These are phyloP conservation scores for Anolis apletophallus DNA, from an alignment of 2,797 vertebrate genomes.

Conservation along the genomic window DNA sequence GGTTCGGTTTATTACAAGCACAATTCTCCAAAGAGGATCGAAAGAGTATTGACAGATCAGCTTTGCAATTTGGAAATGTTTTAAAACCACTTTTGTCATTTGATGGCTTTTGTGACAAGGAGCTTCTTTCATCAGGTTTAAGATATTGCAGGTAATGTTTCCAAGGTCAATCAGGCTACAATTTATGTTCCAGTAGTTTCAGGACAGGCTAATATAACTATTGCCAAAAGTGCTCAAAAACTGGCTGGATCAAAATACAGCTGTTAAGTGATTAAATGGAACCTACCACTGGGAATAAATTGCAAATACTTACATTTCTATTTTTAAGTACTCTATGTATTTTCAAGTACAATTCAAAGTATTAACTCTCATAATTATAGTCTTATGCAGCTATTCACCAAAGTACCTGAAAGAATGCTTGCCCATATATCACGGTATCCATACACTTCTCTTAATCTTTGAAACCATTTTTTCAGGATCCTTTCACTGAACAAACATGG, in stretches of 20 bases:
- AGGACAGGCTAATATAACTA: background rate
- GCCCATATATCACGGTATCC: background rate
- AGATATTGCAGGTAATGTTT: background rate
- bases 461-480: background rate
- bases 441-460: background rate
- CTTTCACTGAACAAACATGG: background rate
- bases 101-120: background rate
- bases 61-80: background rate
- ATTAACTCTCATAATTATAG: background rate
- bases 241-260: background rate
- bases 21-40: background rate
- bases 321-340: background rate
- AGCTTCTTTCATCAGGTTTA: background rate
- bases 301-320: background rate
- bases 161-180: background rate
- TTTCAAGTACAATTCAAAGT: background rate
- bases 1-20: background rate
- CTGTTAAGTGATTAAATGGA: background rate
- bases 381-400: background rate
- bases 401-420: background rate
- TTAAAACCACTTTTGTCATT: background rate
- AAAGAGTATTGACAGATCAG: background rate
- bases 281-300: background rate
- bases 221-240: background rate
- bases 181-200: background rate